Base-by-base conservation (phyloP, 2,888 invertebrate species). In the Leptopterna dolabrata region DNA sequence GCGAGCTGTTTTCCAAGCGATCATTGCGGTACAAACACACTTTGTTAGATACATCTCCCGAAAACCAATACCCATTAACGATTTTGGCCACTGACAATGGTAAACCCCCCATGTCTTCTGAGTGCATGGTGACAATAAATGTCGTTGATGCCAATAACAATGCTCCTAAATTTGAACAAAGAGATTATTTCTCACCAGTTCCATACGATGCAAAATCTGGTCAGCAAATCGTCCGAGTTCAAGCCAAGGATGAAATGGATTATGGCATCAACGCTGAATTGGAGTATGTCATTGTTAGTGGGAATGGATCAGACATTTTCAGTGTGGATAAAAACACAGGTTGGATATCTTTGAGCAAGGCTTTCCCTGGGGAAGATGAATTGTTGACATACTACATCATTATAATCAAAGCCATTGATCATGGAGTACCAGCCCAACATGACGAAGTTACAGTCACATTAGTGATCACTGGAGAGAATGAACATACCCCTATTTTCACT, bases 61-160 rank as follows among this genome's bases (percentile, higher is more conserved):
- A 98, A 92, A 97, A 97, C 91, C 94, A 96, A 90, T 98, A 98
- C 91, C 94, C 95, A 0, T 92, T 98, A n/a, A 95, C 96, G 1
- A 95, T 98, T n/a, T 92, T 98, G 0, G 98, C 98, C 0, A 97
- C 96, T 0, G 98, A 99, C 92, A 97, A 97, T 91, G 99, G 98
- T 0, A 98, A 97, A 91, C 98, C 98, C 0, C 97, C 98, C 0
- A 95, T 98, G 94, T 97, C 97, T 45, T 96, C 97, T 0, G 97
- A 96, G 92, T 96, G 96, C 90, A 93, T 96, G 45, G 95, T 98
- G 0, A 95, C 95, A 71, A 95, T 98, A 41, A 97, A 96, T 91
- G 95, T 98, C 0, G 96, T 97, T 0, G 97, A 98, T 91, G 97
- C 97, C 4, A 98, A 98, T 91, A 97, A 98, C 91, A 96, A 97